Percentiles rank a stretch among this genome's conserved stretches.
Conservation (phyloP, 2,797 vertebrate species). For the Arctocebus calabarensis region DNA sequence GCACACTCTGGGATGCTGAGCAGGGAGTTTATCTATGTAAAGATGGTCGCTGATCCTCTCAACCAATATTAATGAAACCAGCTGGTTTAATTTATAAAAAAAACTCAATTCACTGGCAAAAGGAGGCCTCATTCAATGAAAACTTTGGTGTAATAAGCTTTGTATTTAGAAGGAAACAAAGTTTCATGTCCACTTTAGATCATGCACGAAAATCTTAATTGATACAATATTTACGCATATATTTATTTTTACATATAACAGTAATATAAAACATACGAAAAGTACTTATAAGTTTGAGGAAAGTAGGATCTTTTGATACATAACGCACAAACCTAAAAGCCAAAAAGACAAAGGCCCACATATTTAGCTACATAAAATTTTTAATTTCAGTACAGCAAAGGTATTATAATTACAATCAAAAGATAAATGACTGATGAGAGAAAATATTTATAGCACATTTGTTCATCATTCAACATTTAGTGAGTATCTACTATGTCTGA, state of each 20-base stretch:
- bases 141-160: not conserved
- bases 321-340: not conserved
- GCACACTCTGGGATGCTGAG: not conserved
- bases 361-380: not conserved
- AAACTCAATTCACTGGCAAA: not conserved
- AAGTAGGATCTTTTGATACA: not conserved
- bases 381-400: not conserved
- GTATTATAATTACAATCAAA: not conserved
- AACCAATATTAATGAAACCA: not conserved
- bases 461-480: not conserved
- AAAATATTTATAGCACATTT: not conserved
- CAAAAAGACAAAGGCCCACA: not conserved
- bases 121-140: not conserved
- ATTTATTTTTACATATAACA: too few relatives aligned
- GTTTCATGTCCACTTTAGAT: not conserved
- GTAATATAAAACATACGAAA: not conserved
- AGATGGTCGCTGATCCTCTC: not conserved
- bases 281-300: not conserved
- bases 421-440: slow-evolving; percentile 12
- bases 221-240: not conserved
- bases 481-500: not conserved
- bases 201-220: not conserved
- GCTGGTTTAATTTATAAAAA: not conserved
- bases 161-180: not conserved
- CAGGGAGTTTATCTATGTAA: not conserved